Evolutionary conservation across 2,113 vertebrate genomes (phyloP).

Genomic region (Micromys minutus): DNA sequence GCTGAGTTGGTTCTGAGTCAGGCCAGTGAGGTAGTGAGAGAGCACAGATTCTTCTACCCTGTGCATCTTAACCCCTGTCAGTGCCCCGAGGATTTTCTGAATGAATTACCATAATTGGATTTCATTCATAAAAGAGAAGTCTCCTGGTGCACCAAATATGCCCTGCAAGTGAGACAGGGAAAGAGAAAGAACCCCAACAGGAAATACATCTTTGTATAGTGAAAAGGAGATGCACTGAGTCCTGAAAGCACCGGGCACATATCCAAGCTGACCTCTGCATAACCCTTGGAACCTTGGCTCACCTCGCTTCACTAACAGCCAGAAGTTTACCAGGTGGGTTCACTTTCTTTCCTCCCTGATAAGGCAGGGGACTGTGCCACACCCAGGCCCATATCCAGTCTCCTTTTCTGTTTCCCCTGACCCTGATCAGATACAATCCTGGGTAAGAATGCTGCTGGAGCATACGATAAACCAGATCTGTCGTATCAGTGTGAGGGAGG

Average conservation of each 20-base stretch:
- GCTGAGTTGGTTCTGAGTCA: slow-evolving; percentile 28
- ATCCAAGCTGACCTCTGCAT: slow-evolving; percentile 80
- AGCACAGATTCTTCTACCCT: slow-evolving; percentile 27
- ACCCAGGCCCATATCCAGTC: slow-evolving; percentile 81
- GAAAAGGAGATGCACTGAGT: slow-evolving; percentile 76
- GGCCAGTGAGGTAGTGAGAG: slow-evolving; percentile 7
- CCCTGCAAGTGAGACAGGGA: slow-evolving; percentile 47
- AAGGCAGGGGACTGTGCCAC: slow-evolving; percentile 75
- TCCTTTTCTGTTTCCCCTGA: slow-evolving; percentile 73
- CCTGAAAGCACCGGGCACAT: slow-evolving; percentile 51
- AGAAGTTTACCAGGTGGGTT: slow-evolving; percentile 86
- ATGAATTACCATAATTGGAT: slow-evolving; percentile 74
- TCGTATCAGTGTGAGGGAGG: slow-evolving; percentile 8
- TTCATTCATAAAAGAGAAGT: slow-evolving; percentile 68
- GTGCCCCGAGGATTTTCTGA: slow-evolving; percentile 70
- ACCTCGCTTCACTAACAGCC: slow-evolving; percentile 84
- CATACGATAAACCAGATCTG: slow-evolving; percentile 35
- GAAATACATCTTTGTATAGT: slow-evolving; percentile 76
- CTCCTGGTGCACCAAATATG: slow-evolving; percentile 62
- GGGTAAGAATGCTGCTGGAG: slow-evolving; percentile 39
- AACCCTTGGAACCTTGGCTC: slow-evolving; percentile 85
- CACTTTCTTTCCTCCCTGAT: slow-evolving; percentile 84
- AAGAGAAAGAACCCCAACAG: slow-evolving; percentile 68
- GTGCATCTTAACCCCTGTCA: slow-evolving; percentile 40
- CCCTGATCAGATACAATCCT: slow-evolving; percentile 67